Percentiles rank a stretch among this genome's conserved stretches.
Evolutionary conservation across 2,797 vertebrate species (phyloP).

Genomic region (Gobionotothen gibberifrons): DNA sequence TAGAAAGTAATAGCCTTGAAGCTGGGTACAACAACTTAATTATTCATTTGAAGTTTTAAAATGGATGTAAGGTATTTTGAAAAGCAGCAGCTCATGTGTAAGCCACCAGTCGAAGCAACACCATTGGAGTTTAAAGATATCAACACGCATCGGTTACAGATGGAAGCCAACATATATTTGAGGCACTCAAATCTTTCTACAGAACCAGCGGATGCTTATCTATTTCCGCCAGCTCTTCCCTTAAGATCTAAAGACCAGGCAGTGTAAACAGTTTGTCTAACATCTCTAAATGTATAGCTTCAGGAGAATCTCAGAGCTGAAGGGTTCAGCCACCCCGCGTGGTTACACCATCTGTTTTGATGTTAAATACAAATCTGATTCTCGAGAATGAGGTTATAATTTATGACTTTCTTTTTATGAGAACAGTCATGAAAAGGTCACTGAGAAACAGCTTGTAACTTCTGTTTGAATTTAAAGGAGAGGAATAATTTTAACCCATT

Average conservation of each 20-base stretch:
- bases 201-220: slow-evolving; percentile 53
- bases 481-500: slow-evolving; percentile 24
- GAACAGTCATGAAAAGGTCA: slow-evolving; percentile 40
- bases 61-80: background rate
- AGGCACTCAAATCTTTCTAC: slow-evolving; percentile 3
- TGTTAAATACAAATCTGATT: slow-evolving; percentile 45
- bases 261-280: slow-evolving; percentile 71
- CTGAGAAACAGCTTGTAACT: slow-evolving; percentile 30
- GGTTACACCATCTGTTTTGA: slow-evolving; percentile 59
- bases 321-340: slow-evolving; percentile 43
- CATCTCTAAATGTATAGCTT: slow-evolving; percentile 71
- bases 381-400: slow-evolving; percentile 52
- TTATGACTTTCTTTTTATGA: slow-evolving; percentile 52
- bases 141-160: slow-evolving; percentile 49
- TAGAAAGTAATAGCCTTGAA: no score
- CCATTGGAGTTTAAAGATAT: slow-evolving; percentile 29
- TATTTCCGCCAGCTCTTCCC: slow-evolving; percentile 37
- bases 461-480: slow-evolving; percentile 42
- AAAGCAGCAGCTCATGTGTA: slow-evolving; percentile 1
- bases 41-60: background rate
- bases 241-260: slow-evolving; percentile 47
- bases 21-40: background rate
- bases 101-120: slow-evolving; percentile 13
- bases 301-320: slow-evolving; percentile 52
- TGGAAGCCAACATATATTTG: slow-evolving; percentile 36